A percentile compares a stretch with the other conserved stretches of the same genome.
These are phyloP conservation scores for Synergus umbraculus DNA, from an alignment of 2,888 invertebrate species.

Conservation along the genomic window DNA sequence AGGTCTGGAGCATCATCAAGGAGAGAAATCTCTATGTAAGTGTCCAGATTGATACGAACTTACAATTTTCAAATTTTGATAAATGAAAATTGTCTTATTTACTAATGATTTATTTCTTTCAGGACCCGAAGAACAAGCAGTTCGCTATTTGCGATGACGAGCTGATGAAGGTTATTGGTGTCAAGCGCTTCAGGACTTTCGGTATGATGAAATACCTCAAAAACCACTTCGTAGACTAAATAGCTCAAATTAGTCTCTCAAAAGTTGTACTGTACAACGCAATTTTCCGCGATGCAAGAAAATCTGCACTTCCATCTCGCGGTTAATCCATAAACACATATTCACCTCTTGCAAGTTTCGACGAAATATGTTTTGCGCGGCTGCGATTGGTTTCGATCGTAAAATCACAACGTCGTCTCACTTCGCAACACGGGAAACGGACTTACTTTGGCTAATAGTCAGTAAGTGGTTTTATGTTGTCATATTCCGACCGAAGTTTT, in stretches of 20 bases:
- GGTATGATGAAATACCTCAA: slow-evolving; percentile 98
- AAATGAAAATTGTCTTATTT: slow-evolving; percentile 24
- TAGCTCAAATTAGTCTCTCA: slow-evolving; percentile 55
- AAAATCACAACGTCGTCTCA: not conserved
- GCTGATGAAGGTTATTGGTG: slow-evolving; percentile 91
- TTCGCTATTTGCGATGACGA: slow-evolving; percentile 96
- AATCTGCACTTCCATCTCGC: slow-evolving; percentile 66
- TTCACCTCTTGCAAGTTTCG: slow-evolving; percentile 49
- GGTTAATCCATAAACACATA: slow-evolving; percentile 61
- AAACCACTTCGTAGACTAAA: slow-evolving; percentile 88
- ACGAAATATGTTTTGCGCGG: slow-evolving; percentile 17
- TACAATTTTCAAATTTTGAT: not conserved
- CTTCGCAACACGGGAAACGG: not conserved
- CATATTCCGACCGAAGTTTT: slow-evolving; percentile 52
- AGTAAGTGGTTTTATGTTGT: slow-evolving; percentile 62
- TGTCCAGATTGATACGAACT: slow-evolving; percentile 47
- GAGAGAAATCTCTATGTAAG: slow-evolving; percentile 88
- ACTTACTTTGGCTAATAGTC: slow-evolving; percentile 58
- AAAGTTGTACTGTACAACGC: slow-evolving; percentile 59
- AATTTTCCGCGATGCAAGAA: slow-evolving; percentile 63
- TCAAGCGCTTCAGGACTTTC: slow-evolving; percentile 95
- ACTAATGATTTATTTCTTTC: slow-evolving; percentile 57
- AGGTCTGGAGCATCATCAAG: slow-evolving; percentile 93
- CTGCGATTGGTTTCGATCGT: not conserved
- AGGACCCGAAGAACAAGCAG: slow-evolving; percentile 96